Conservation (phyloP, 2,113 vertebrate species). For the Orthochromis malagaraziensis region DNA sequence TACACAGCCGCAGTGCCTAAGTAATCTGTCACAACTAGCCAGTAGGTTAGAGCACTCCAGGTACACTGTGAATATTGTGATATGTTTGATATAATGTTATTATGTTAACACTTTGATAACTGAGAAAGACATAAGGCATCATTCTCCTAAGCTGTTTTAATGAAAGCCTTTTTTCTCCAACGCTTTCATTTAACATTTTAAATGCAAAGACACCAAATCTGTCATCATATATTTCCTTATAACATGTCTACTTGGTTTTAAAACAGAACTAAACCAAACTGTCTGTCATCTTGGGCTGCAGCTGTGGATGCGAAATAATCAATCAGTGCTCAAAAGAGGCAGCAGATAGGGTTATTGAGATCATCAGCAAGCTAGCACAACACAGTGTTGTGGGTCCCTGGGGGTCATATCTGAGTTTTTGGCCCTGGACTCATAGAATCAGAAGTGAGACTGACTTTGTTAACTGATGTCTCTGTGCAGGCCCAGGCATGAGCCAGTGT, state of each 20-base stretch:
- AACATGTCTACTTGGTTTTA: not conserved
- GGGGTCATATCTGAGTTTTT: constrained; percentile 17
- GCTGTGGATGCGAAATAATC: not conserved
- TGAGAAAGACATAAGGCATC: constrained; percentile 73
- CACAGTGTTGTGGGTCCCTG: constrained; percentile 6
- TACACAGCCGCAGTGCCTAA: not conserved
- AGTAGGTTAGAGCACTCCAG: not conserved
- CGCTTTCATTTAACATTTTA: accelerated
- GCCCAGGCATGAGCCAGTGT: constrained; percentile 15
- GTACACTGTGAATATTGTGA: not conserved
- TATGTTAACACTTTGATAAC: constrained; percentile 76
- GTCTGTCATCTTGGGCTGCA: not conserved
- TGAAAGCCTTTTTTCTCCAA: not conserved
- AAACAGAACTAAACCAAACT: not conserved
- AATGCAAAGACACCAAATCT: not conserved
- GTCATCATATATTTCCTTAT: not conserved
- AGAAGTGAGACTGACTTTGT: constrained; percentile 19
- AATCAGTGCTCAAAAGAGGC: constrained; percentile 40
- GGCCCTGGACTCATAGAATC: constrained; percentile 13
- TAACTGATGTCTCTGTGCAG: constrained; percentile 39
- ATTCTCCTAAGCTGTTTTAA: not conserved
- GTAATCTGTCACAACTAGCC: not conserved
- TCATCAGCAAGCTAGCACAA: not conserved
- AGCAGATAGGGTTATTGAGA: constrained; percentile 6
- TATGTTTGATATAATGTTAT: not conserved